phyloP scores from a whole-genome alignment of 1,140 invertebrate genomes.

The Achroia grisella region DNA sequence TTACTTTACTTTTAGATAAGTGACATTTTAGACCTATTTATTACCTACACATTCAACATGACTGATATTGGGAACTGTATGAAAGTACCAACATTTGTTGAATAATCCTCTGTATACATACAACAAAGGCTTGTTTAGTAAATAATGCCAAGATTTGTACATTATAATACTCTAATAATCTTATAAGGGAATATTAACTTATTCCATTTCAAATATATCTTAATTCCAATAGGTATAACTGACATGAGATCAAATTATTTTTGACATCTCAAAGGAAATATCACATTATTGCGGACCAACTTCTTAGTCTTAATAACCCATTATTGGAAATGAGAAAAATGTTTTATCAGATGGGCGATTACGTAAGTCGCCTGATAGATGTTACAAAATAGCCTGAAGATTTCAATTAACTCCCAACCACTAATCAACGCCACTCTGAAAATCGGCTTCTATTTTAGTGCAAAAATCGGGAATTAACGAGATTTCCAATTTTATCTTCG shows the following conservation, averaged over 20 bases:
- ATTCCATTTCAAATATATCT: background rate
- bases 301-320: constrained; percentile 40
- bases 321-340: constrained; percentile 50
- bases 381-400: constrained; percentile 13
- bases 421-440: constrained; percentile 9
- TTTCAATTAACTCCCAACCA: constrained; percentile 23
- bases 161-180: background rate
- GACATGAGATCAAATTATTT: constrained; percentile 20
- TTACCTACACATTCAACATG: too few species aligned
- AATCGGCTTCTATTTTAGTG: background rate
- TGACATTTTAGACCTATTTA: too few species aligned
- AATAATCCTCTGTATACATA: too few species aligned
- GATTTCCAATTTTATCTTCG: too few species aligned
- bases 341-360: constrained; percentile 30
- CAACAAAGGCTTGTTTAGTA: too few species aligned
- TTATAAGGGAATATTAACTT: background rate
- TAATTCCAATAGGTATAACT: constrained; percentile 12
- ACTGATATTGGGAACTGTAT: too few species aligned
- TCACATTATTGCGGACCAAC: constrained; percentile 30
- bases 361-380: constrained; percentile 14
- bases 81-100: too few species aligned
- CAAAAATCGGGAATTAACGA: constrained; percentile 1
- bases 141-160: too few species aligned
- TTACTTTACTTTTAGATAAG: background rate
- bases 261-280: constrained; percentile 27